Evolutionary conservation across 2,113 vertebrate species (phyloP), one percentile per base, ranked within the genome.

Genomic region (Tympanuchus pallidicinctus): DNA sequence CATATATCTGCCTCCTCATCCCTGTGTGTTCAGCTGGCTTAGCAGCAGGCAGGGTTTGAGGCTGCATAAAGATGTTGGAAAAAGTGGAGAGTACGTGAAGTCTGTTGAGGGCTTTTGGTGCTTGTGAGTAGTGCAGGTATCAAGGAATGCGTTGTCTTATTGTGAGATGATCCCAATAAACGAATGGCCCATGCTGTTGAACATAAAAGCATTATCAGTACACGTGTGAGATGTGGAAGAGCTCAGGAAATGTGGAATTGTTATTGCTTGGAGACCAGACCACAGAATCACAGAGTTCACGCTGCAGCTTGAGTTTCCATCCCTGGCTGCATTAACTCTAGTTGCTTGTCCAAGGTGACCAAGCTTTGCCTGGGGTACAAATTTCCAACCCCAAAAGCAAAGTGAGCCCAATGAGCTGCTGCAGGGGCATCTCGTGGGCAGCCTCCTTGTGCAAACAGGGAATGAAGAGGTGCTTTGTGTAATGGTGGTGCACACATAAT

Each of bases 91-190:
- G 19, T 60, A 6, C 4, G n/a, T 45, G 54, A 57, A 77, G 72
- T 13, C 76, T 34, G 2, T 45, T 42, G 2, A 66, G 52, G 84
- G 16, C 7, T 77, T 36, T 16, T 79, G 82, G 83, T 74, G 79
- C 50, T 85, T 73, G 66, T 54, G 89, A 4, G 60, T 88, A 82
- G 71, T 64, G 67, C 24, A 75, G 94, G 56, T 80, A 69, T 74
- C 82, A 74, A 81, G 88, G 93, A 95, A 92, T 81, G 91, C 61
- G 88, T 88, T 93, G 74, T 89, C 85, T 95, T 92, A 94, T 21
- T 6, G 0, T 73, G 82, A 82, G 91, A 86, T 90, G 85, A 94
- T 87, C 59, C 83, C 69, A 52, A 77, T 69, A 76, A 91, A 82
- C 82, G 89, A 88, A 59, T 83, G 71, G 91, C 84, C 84, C n/a